These are phyloP conservation scores for Prochilodus magdalenae DNA, from an alignment of 2,113 vertebrate species.

Conservation along the genomic window DNA sequence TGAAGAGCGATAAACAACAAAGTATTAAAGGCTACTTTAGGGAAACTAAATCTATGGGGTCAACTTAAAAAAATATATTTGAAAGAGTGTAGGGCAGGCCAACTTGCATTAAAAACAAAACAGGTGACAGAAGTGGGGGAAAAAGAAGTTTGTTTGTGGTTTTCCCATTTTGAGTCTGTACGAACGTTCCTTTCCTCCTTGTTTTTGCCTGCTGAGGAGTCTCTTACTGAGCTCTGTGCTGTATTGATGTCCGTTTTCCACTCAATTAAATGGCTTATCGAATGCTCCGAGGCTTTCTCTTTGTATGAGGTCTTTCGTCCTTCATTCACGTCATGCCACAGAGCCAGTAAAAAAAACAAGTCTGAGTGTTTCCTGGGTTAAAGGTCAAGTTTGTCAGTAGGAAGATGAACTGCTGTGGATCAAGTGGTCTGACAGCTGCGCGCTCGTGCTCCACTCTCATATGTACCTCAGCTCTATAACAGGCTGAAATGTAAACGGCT, in stretches of 20 bases:
- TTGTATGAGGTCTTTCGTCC: conserved; percentile 16
- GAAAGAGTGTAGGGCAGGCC: too few relatives aligned
- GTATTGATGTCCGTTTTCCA: conserved; percentile 50
- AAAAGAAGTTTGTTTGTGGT: not conserved
- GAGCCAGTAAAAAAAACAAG: conserved; percentile 34
- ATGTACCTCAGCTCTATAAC: conserved; percentile 22
- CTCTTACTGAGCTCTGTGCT: conserved; percentile 34
- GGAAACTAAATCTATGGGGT: too few relatives aligned
- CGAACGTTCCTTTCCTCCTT: not conserved
- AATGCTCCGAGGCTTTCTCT: conserved; percentile 39
- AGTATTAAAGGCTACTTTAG: too few relatives aligned
- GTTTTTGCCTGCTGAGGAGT: not conserved
- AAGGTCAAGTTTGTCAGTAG: conserved; percentile 21
- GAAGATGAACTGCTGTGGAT: conserved; percentile 18
- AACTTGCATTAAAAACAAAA: too few relatives aligned
- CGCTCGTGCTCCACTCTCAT: not conserved
- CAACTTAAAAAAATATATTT: too few relatives aligned
- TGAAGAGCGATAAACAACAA: too few relatives aligned
- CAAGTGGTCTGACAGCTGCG: not conserved
- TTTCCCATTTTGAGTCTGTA: too few relatives aligned
- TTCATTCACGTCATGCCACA: conserved; percentile 8
- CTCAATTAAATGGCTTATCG: conserved; percentile 50
- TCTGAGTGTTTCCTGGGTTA: conserved; percentile 23
- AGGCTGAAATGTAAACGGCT: conserved; percentile 44
- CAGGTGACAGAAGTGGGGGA: too few relatives aligned